A percentile compares a stretch with the other conserved stretches of the same genome.
Conservation (phyloP, 2,113 vertebrate genomes). For the Mormoops blainvillei region DNA sequence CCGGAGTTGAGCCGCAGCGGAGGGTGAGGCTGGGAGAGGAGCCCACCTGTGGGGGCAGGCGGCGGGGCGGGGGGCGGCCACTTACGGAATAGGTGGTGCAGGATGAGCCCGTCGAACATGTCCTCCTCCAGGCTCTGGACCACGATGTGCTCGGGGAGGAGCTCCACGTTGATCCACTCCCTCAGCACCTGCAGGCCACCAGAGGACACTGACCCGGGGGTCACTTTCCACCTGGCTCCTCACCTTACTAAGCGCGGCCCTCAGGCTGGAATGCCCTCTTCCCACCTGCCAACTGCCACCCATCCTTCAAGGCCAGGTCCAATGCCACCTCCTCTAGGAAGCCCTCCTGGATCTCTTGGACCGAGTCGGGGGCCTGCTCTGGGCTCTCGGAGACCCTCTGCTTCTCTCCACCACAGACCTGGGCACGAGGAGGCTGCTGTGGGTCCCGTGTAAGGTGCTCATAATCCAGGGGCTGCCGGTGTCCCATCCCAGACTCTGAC, state of each 20-base stretch:
- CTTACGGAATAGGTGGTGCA: conserved; percentile 95
- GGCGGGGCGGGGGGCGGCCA: too few species aligned
- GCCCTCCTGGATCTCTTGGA: not conserved
- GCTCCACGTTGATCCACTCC: conserved; percentile 89
- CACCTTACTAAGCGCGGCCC: not conserved
- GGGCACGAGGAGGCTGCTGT: not conserved
- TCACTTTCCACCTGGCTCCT: too few species aligned
- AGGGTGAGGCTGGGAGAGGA: too few species aligned
- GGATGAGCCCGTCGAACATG: conserved; percentile 91
- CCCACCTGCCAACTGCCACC: not conserved
- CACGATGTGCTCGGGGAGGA: conserved; percentile 90
- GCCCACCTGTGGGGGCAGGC: fast-evolving
- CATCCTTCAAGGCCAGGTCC: not conserved
- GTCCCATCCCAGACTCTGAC: not conserved
- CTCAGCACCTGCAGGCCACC: conserved; percentile 79
- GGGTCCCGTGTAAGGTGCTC: fast-evolving
- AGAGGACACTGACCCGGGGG: fast-evolving
- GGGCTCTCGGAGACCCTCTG: not conserved
- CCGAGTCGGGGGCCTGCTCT: not conserved
- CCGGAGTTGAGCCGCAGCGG: fast-evolving
- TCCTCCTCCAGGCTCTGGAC: conserved; percentile 92
- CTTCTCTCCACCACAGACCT: not conserved
- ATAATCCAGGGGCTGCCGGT: not conserved
- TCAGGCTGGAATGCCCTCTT: not conserved
- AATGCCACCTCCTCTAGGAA: not conserved